Percentiles rank a stretch among this genome's conserved stretches.
These are phyloP conservation scores for Drosophila guanche DNA, from an alignment of 1,140 invertebrate genomes.

Conservation along the genomic window DNA sequence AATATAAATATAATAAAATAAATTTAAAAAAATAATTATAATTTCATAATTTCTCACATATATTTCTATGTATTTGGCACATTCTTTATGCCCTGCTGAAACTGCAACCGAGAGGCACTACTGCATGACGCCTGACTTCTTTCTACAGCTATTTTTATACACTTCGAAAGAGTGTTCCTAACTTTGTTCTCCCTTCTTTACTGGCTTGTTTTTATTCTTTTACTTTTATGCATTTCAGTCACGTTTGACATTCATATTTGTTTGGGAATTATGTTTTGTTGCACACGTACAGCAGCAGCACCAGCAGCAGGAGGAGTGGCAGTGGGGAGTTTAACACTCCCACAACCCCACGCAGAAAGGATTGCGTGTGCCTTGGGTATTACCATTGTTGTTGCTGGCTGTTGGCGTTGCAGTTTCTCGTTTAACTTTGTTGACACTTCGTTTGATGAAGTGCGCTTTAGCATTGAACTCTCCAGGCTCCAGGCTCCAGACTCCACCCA, in stretches of 20 bases:
- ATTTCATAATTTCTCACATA: too few species aligned
- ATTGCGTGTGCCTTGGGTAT: slow-evolving; percentile 64
- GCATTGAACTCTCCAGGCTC: slow-evolving; percentile 18
- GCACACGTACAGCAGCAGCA: slow-evolving; percentile 18
- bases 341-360: slow-evolving; percentile 3
- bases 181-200: background rate
- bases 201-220: slow-evolving; percentile 15
- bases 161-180: background rate
- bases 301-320: slow-evolving; percentile 2
- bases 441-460: slow-evolving; percentile 66
- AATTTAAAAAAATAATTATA: too few species aligned
- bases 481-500: background rate
- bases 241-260: slow-evolving; percentile 78
- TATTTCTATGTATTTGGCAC: too few species aligned
- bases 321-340: slow-evolving; percentile 3
- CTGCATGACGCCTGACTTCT: too few species aligned
- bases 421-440: slow-evolving; percentile 75
- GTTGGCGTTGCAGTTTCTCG: slow-evolving; percentile 66
- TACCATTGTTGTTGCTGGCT: slow-evolving; percentile 44
- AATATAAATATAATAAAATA: too few species aligned
- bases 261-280: slow-evolving; percentile 68
- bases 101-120: too few species aligned
- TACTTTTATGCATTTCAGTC: slow-evolving; percentile 67
- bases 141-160: too few species aligned
- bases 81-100: too few species aligned